Evolutionary conservation across 2,797 vertebrate genomes (phyloP).

Genomic region (Tinamus major): DNA sequence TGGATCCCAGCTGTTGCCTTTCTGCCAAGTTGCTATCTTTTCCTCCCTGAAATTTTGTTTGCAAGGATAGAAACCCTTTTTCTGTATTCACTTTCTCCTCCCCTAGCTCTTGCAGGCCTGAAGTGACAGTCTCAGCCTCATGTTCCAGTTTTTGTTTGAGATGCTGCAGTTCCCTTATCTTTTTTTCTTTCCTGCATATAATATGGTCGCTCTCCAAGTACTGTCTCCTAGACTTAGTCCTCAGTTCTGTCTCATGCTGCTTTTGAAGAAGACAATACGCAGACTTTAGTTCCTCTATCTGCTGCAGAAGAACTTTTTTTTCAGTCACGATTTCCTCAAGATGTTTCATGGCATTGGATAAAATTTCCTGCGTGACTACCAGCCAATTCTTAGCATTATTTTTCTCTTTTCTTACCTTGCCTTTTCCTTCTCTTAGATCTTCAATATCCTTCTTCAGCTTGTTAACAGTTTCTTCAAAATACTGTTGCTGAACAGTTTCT

Average conservation of each 20-base stretch:
- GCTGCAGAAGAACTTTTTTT: constrained; percentile 31
- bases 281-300: constrained; percentile 44
- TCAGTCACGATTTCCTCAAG: constrained; percentile 38
- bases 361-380: constrained; percentile 1
- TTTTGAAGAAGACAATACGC: constrained; percentile 24
- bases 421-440: constrained; percentile 53
- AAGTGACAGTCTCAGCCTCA: not conserved
- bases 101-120: not conserved
- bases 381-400: not conserved
- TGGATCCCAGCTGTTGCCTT: constrained; percentile 21
- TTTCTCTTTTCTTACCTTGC: constrained; percentile 52
- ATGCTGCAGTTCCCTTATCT: not conserved
- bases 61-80: constrained; percentile 32
- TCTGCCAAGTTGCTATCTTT: constrained; percentile 26
- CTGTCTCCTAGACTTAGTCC: not conserved
- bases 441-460: constrained; percentile 48
- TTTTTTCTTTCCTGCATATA: constrained; percentile 6
- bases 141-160: constrained; percentile 22
- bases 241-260: constrained; percentile 34
- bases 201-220: not conserved
- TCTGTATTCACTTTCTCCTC: constrained; percentile 13
- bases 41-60: constrained; percentile 41
- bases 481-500: not conserved
- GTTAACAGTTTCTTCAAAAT: constrained; percentile 9
- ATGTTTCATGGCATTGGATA: constrained; percentile 3